A percentile compares a stretch with the other conserved stretches of the same genome.
Evolutionary conservation across 2,888 invertebrate species (phyloP).

Genomic region (Eristalinus sepulchralis): DNA sequence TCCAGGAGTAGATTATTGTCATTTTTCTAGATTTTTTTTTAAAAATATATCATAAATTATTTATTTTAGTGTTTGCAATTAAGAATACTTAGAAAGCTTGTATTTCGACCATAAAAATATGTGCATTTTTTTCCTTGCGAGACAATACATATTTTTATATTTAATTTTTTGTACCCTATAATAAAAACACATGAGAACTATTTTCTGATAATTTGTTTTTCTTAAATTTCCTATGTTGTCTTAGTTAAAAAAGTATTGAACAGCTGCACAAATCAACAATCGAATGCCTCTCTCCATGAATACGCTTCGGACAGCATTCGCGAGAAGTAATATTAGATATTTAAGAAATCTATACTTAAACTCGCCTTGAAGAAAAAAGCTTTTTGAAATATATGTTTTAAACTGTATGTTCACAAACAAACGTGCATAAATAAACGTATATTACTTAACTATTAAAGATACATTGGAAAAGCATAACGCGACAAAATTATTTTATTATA

Average conservation of each 20-base stretch:
- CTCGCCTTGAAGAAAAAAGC: neutral
- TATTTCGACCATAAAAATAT: neutral
- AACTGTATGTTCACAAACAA: neutral
- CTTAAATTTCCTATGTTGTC: neutral
- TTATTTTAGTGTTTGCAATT: no score
- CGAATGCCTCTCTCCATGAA: neutral
- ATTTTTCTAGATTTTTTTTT: no score
- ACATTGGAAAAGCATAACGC: neutral
- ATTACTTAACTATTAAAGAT: neutral
- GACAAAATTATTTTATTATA: neutral
- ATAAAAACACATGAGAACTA: neutral
- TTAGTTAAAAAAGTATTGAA: constrained; percentile 3
- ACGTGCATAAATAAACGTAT: no score
- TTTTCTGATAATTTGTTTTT: neutral
- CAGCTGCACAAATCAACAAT: constrained; percentile 10
- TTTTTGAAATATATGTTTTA: neutral
- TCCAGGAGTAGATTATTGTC: no score
- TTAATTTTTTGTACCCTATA: neutral
- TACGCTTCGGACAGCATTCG: constrained; percentile 1
- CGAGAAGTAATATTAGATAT: neutral
- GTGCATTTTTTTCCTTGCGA: neutral
- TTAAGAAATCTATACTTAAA: neutral
- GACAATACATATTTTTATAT: neutral
- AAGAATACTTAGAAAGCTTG: no score
- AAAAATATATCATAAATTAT: no score